A percentile compares a stretch with the other conserved stretches of the same genome.
Conservation (phyloP, 2,888 invertebrate genomes). For the Tachina grossa region DNA sequence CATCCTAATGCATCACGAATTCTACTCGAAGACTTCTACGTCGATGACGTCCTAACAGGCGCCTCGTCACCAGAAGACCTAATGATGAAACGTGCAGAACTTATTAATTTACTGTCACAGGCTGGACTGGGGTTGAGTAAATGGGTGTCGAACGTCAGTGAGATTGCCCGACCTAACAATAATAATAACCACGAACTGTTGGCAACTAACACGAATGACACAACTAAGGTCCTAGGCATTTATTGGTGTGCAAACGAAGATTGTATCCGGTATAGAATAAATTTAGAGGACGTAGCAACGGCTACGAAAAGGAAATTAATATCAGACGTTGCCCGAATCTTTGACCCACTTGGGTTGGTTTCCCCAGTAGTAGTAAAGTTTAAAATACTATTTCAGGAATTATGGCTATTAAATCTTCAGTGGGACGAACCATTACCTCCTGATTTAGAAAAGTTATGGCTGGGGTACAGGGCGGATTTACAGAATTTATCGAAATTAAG, state of each 20-base stretch:
- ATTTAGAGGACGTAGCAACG: not conserved
- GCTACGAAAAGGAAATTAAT: constrained; percentile 32
- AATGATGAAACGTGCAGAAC: not conserved
- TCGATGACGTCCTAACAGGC: too few species aligned
- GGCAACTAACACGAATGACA: not conserved
- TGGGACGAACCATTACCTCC: constrained; percentile 67
- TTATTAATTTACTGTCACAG: constrained; percentile 2
- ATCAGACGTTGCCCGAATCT: constrained; percentile 41
- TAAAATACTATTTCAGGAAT: constrained; percentile 57
- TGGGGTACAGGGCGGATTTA: too few species aligned
- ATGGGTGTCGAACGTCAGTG: constrained; percentile 26
- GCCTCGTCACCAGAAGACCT: constrained; percentile 22
- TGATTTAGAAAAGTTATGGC: constrained; percentile 7
- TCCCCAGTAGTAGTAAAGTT: constrained; percentile 47
- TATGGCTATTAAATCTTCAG: constrained; percentile 59
- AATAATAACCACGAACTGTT: not conserved
- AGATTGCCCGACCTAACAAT: not conserved
- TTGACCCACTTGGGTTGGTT: constrained; percentile 47
- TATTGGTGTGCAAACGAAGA: constrained; percentile 61
- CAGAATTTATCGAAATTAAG: not conserved
- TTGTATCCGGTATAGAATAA: constrained; percentile 44
- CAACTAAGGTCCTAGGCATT: too few species aligned
- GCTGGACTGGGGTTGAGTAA: constrained; percentile 23
- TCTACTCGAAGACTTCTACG: too few species aligned
- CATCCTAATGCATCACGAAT: too few species aligned